These are phyloP conservation scores for Gopherus flavomarginatus DNA, from an alignment of 2,113 vertebrate genomes.

Conservation along the genomic window DNA sequence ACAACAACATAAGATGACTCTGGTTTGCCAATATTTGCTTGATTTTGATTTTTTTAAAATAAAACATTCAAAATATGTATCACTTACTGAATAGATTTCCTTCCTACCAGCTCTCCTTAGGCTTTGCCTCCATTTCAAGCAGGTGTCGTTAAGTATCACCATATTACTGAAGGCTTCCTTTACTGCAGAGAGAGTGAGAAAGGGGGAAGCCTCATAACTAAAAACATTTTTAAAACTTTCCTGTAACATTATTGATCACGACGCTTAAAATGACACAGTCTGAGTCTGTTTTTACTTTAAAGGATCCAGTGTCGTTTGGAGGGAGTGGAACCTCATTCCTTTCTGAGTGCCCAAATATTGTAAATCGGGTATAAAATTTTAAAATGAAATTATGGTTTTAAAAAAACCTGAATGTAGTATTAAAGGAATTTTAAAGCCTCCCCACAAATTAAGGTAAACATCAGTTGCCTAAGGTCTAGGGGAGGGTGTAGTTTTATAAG, in stretches of 20 bases:
- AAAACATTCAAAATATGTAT: background rate
- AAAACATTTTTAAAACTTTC: background rate
- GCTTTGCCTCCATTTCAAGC: conserved; percentile 86
- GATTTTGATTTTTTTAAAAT: background rate
- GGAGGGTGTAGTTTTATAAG: background rate
- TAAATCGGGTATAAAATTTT: background rate
- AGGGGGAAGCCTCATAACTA: background rate
- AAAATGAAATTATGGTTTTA: background rate
- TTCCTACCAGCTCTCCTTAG: conserved; percentile 64
- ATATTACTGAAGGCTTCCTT: conserved; percentile 80
- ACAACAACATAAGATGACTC: background rate
- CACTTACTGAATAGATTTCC: conserved; percentile 80
- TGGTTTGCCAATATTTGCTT: background rate
- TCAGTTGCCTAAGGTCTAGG: background rate
- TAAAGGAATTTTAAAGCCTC: background rate
- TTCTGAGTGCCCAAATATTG: background rate
- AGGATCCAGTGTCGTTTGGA: background rate
- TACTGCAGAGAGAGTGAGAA: conserved; percentile 65
- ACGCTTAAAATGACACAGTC: background rate
- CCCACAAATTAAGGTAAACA: background rate
- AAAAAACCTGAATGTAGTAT: background rate
- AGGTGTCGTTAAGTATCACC: conserved; percentile 84
- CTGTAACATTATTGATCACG: background rate
- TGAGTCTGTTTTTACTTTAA: background rate
- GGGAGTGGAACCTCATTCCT: background rate